These are phyloP conservation scores for Nephrocerus scutellatus DNA, from an alignment of 2,888 invertebrate species.

Conservation along the genomic window DNA sequence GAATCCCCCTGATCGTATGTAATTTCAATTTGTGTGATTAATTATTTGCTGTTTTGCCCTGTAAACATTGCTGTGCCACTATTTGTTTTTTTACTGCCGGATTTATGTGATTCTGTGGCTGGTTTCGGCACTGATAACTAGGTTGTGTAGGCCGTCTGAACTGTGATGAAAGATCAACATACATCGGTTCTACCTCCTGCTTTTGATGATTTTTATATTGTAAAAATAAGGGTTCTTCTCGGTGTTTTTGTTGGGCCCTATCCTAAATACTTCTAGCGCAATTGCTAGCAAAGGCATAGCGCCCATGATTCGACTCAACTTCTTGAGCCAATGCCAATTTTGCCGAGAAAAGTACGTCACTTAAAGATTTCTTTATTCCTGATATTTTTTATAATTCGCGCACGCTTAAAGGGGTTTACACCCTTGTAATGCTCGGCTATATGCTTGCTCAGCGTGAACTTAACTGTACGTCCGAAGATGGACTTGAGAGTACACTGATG, in stretches of 20 bases:
- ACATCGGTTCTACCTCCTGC: not conserved
- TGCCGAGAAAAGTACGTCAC: constrained; percentile 16
- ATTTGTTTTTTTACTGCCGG: constrained; percentile 7
- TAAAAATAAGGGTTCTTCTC: not conserved
- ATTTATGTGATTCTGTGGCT: constrained; percentile 6
- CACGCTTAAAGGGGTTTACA: too few species aligned
- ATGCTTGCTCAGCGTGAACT: too few species aligned
- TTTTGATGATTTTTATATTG: not conserved
- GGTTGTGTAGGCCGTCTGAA: too few species aligned
- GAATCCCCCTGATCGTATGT: constrained; percentile 8
- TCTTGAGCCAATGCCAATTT: constrained; percentile 18
- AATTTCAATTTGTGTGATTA: constrained; percentile 10
- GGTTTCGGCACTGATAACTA: constrained; percentile 4
- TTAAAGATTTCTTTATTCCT: constrained; percentile 11
- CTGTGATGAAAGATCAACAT: too few species aligned
- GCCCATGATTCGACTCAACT: constrained; percentile 15
- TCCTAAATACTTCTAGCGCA: constrained; percentile 11
- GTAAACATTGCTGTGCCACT: constrained; percentile 9
- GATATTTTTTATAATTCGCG: too few species aligned
- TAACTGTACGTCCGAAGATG: too few species aligned
- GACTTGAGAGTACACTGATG: too few species aligned
- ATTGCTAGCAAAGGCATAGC: constrained; percentile 15
- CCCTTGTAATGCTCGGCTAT: too few species aligned
- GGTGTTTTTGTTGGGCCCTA: constrained; percentile 3
- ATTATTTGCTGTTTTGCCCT: constrained; percentile 16